Conservation (phyloP, 1,140 invertebrate species). For the Drosophila ficusphila region DNA sequence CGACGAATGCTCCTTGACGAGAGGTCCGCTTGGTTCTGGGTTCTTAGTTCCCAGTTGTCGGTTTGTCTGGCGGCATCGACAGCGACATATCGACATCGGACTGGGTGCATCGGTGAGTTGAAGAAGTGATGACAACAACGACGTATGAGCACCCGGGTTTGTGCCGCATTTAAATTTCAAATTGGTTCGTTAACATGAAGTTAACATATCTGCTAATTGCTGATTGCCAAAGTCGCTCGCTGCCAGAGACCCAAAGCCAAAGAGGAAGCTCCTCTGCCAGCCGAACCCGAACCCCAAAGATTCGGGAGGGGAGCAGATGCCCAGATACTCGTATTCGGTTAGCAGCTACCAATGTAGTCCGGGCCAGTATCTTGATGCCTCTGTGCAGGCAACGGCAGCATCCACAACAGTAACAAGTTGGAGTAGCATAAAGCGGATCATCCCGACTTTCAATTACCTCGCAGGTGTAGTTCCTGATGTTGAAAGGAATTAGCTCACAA, state of each 20-base stretch:
- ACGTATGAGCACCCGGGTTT: slow-evolving; percentile 78
- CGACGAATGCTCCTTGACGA: slow-evolving; percentile 20
- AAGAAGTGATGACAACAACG: slow-evolving; percentile 78
- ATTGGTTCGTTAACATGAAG: slow-evolving; percentile 82
- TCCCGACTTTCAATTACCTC: no score
- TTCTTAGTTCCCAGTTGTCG: background rate
- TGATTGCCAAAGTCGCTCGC: slow-evolving; percentile 79
- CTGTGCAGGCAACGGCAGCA: slow-evolving; percentile 69
- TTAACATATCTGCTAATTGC: slow-evolving; percentile 82
- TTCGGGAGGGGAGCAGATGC: slow-evolving; percentile 35
- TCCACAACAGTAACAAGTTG: slow-evolving; percentile 49
- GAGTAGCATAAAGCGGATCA: no score
- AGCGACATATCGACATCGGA: slow-evolving; percentile 43
- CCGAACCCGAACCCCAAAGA: slow-evolving; percentile 15
- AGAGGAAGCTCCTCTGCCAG: slow-evolving; percentile 5
- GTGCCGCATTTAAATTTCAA: slow-evolving; percentile 82
- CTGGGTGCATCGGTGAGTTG: slow-evolving; percentile 63
- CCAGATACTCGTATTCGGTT: slow-evolving; percentile 60
- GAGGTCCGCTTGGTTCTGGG: slow-evolving; percentile 1
- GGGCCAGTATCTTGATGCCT: slow-evolving; percentile 75
- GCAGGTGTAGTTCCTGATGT: no score
- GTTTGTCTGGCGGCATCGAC: slow-evolving; percentile 28
- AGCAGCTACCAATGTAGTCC: slow-evolving; percentile 73
- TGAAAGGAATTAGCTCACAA: no score
- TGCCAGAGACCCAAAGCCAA: slow-evolving; percentile 34